These are phyloP conservation scores for Zeugodacus cucurbitae DNA, from an alignment of 1,140 invertebrate genomes.

Conservation along the genomic window DNA sequence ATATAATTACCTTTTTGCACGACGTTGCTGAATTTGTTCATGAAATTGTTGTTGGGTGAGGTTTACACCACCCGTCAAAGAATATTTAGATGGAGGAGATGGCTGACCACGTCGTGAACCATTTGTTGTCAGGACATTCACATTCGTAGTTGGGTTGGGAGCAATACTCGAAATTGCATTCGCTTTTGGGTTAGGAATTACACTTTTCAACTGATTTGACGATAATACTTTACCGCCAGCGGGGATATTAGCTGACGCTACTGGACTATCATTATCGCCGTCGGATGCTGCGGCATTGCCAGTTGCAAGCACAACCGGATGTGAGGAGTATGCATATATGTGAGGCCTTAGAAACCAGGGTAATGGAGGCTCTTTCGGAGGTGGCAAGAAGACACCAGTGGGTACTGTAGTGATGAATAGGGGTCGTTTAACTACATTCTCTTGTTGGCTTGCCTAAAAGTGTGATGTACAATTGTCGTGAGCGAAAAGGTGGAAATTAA, in stretches of 20 bases:
- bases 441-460: slow-evolving; percentile 39
- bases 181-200: background rate
- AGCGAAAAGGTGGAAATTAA: background rate
- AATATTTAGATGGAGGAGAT: background rate
- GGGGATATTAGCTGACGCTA: background rate
- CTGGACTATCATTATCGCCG: background rate
- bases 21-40: slow-evolving; percentile 59
- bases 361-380: slow-evolving; percentile 77
- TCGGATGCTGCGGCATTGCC: background rate
- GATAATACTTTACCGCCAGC: background rate
- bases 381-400: slow-evolving; percentile 80
- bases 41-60: slow-evolving; percentile 63
- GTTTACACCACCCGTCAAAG: slow-evolving; percentile 54
- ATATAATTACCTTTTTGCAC: slow-evolving; percentile 44
- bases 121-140: background rate
- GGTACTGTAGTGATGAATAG: slow-evolving; percentile 84
- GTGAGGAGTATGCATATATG: slow-evolving; percentile 63
- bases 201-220: background rate
- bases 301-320: slow-evolving; percentile 55
- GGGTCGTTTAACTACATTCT: slow-evolving; percentile 57
- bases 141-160: background rate
- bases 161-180: background rate
- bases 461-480: background rate
- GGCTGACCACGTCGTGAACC: background rate
- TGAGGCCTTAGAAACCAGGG: slow-evolving; percentile 64